Evolutionary conservation across 2,888 invertebrate species (phyloP).

Genomic region (Sinelater perroti): DNA sequence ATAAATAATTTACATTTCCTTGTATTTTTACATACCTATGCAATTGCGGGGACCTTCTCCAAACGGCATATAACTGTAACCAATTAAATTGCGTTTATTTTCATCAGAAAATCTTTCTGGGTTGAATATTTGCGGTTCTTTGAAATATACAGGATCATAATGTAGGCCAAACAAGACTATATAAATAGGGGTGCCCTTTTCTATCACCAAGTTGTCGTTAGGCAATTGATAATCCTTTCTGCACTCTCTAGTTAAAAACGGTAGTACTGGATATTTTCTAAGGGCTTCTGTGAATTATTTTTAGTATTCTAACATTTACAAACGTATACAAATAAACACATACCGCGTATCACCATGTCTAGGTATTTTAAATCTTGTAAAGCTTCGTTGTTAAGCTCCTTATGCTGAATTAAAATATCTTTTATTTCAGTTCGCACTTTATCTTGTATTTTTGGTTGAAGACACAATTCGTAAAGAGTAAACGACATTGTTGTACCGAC

Average conservation of each 20-base stretch:
- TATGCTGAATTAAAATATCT: conserved; percentile 51
- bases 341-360: conserved; percentile 67
- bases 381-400: conserved; percentile 63
- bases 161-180: conserved; percentile 56
- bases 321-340: too few relatives aligned
- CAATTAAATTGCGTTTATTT: conserved; percentile 13
- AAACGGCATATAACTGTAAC: conserved; percentile 23
- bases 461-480: conserved; percentile 65
- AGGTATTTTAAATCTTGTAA: conserved; percentile 66
- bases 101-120: conserved; percentile 60
- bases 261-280: conserved; percentile 57
- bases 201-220: conserved; percentile 47
- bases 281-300: conserved; percentile 56
- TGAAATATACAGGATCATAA: conserved; percentile 63
- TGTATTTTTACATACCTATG: conserved; percentile 19
- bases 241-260: conserved; percentile 51
- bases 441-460: conserved; percentile 64
- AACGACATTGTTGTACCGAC: conserved; percentile 67
- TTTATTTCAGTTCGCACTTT: conserved; percentile 63
- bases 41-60: conserved; percentile 31
- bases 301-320: too few relatives aligned
- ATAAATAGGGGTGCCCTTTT: conserved; percentile 55
- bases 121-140: conserved; percentile 61
- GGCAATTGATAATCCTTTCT: conserved; percentile 49
- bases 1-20: neutral